phyloP scores from a whole-genome alignment of 1,140 invertebrate genomes.

The Spodoptera litura region DNA sequence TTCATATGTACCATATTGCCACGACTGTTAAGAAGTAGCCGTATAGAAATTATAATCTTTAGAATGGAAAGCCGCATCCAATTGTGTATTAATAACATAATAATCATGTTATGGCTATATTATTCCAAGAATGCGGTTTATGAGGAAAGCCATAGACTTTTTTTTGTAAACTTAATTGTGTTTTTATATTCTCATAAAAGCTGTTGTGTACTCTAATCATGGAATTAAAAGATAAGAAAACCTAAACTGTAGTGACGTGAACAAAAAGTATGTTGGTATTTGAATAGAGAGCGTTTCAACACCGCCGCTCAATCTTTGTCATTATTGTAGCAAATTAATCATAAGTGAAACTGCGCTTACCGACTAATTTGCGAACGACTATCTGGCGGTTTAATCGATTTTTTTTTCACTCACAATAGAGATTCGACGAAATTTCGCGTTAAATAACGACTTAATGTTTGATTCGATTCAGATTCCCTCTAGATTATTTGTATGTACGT shows the following conservation, averaged over 20 bases:
- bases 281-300: constrained; percentile 40
- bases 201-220: neutral
- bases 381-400: constrained; percentile 37
- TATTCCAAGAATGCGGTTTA: constrained; percentile 15
- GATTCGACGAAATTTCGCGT: neutral
- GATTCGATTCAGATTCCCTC: neutral
- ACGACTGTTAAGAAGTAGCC: neutral
- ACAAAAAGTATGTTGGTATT: constrained; percentile 35
- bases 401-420: constrained; percentile 11
- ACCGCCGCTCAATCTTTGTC: constrained; percentile 65
- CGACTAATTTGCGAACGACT: constrained; percentile 58
- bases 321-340: constrained; percentile 68
- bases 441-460: constrained; percentile 6
- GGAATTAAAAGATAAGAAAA: constrained; percentile 14
- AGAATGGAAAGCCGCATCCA: neutral
- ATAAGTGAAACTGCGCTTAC: constrained; percentile 64
- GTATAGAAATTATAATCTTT: neutral
- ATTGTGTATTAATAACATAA: constrained; percentile 16
- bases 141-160: neutral
- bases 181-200: neutral
- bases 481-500: neutral
- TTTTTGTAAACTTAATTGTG: neutral
- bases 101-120: constrained; percentile 14
- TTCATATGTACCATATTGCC: neutral
- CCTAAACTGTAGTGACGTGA: constrained; percentile 15